Evolutionary conservation across 2,797 vertebrate species (phyloP).

Genomic region (Octomys mimax): DNA sequence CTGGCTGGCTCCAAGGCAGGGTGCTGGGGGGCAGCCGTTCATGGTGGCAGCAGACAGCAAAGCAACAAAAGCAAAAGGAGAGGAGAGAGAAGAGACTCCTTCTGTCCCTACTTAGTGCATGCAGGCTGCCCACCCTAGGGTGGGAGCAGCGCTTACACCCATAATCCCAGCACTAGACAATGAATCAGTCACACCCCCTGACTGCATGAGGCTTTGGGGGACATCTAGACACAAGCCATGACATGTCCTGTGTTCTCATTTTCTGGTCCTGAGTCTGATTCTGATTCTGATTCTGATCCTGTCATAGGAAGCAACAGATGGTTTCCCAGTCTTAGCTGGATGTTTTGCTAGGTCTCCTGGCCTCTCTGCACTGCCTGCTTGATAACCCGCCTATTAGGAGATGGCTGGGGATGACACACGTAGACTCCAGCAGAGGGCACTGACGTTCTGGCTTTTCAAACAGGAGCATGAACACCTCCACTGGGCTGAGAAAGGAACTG

Average conservation of each 20-base stretch:
- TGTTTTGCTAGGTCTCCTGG: neutral
- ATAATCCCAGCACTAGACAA: too few relatives aligned
- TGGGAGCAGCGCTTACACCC: too few relatives aligned
- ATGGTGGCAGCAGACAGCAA: too few relatives aligned
- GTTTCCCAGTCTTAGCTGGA: neutral
- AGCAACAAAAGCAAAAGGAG: too few relatives aligned
- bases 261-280: neutral
- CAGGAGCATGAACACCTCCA: neutral
- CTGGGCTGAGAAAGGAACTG: neutral
- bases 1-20: too few relatives aligned
- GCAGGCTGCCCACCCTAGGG: too few relatives aligned
- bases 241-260: neutral
- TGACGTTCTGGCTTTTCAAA: conserved; percentile 59
- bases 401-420: neutral
- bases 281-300: neutral
- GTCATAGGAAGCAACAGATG: neutral
- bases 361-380: neutral
- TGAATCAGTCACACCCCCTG: too few relatives aligned
- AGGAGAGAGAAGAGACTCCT: too few relatives aligned
- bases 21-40: too few relatives aligned
- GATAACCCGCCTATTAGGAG: neutral
- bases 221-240: too few relatives aligned
- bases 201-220: too few relatives aligned
- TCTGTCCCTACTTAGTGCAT: too few relatives aligned
- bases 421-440: conserved; percentile 80